phyloP scores from a whole-genome alignment of 2,797 vertebrate species.

The Todus mexicanus region DNA sequence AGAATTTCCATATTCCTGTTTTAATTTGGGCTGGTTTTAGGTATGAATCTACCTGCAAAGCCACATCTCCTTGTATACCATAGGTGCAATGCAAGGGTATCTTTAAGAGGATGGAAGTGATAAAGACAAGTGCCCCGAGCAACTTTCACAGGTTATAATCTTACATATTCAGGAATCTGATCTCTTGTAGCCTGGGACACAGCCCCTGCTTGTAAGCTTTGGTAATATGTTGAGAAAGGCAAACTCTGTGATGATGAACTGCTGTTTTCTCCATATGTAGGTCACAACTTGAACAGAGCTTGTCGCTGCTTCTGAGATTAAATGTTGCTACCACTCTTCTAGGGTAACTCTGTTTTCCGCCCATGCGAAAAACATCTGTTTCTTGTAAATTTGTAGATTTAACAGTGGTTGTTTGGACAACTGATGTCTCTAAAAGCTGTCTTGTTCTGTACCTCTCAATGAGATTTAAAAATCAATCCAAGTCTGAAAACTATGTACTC shows the following conservation, averaged over 20 bases:
- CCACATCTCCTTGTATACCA: accelerated
- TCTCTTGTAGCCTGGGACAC: background rate
- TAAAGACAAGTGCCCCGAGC: background rate
- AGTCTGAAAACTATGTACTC: background rate
- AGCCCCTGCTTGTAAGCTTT: background rate
- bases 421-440: background rate
- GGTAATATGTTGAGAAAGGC: background rate
- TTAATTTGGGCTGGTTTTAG: background rate
- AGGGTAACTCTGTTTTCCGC: background rate
- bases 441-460: background rate
- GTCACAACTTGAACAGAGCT: background rate
- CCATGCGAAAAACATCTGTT: background rate
- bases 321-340: background rate
- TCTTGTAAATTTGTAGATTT: background rate
- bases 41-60: background rate
- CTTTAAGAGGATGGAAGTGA: background rate
- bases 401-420: background rate
- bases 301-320: background rate
- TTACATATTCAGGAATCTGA: background rate
- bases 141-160: background rate
- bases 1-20: background rate
- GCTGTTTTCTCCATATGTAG: background rate
- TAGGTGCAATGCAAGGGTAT: background rate
- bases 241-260: background rate
- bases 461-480: conserved; percentile 40